Evolutionary conservation across 2,888 invertebrate species (phyloP).

Genomic region (Rhopalosiphum nymphaeae): DNA sequence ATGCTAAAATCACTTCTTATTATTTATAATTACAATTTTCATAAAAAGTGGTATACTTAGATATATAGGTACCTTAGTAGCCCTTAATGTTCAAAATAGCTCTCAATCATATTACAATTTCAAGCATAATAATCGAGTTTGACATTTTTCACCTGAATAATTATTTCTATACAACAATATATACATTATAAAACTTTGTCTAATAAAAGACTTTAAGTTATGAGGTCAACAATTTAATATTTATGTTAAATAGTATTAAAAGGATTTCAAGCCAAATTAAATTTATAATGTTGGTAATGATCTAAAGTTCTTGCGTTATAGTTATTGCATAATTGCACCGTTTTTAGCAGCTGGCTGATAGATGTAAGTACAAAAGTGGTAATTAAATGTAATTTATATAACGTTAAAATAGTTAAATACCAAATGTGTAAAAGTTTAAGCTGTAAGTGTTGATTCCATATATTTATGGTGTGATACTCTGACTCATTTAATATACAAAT

Average conservation of each 20-base stretch:
- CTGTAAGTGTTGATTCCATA: not conserved
- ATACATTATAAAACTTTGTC: not conserved
- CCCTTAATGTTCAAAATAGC: not conserved
- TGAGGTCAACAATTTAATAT: not conserved
- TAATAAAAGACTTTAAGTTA: not conserved
- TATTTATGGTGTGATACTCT: not conserved
- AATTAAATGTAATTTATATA: constrained; percentile 23
- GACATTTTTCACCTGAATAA: constrained; percentile 1
- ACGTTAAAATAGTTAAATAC: not conserved
- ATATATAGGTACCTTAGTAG: not conserved
- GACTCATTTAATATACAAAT: not conserved
- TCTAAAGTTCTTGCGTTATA: not conserved
- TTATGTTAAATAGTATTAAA: not conserved
- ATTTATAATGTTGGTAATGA: not conserved
- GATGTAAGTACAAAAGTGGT: not conserved
- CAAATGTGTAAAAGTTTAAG: constrained; percentile 10
- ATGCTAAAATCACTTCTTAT: not conserved
- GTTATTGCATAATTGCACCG: not conserved
- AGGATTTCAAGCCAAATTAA: not conserved
- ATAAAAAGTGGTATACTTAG: not conserved
- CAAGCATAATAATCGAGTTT: not conserved
- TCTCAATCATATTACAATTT: not conserved
- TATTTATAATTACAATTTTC: not conserved
- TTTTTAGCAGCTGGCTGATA: constrained; percentile 33
- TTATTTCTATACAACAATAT: not conserved